These are phyloP conservation scores for Amazona vittata DNA, from an alignment of 2,113 vertebrate species.

Conservation along the genomic window DNA sequence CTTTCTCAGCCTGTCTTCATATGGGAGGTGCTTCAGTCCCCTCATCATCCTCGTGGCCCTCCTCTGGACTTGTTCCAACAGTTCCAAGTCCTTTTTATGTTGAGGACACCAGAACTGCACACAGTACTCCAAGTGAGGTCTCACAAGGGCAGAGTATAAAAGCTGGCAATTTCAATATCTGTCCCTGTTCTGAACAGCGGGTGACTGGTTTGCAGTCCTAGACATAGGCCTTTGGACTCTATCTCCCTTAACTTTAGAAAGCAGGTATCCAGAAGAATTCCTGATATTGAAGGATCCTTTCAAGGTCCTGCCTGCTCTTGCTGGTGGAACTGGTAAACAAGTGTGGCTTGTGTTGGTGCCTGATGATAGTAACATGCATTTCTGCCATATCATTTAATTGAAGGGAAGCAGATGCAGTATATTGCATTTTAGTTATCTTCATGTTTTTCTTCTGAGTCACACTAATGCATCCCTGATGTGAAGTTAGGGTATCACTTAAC, in stretches of 20 bases:
- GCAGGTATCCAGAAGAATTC: not conserved
- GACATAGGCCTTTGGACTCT: accelerated
- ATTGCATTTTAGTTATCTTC: not conserved
- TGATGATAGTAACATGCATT: not conserved
- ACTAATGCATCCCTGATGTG: not conserved
- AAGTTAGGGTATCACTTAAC: not conserved
- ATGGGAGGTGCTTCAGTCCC: too few relatives aligned
- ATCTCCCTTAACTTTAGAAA: not conserved
- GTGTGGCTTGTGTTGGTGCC: accelerated
- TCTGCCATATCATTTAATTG: not conserved
- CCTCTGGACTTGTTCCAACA: too few relatives aligned
- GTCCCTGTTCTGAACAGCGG: not conserved
- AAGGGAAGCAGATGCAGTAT: not conserved
- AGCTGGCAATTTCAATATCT: not conserved
- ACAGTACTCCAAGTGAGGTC: too few relatives aligned
- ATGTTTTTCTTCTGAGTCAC: not conserved
- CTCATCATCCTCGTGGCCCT: too few relatives aligned
- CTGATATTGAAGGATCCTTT: not conserved
- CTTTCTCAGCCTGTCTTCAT: too few relatives aligned
- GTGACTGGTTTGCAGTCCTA: not conserved
- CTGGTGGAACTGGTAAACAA: not conserved
- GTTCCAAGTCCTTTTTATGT: too few relatives aligned
- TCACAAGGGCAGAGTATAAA: not conserved
- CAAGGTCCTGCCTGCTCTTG: not conserved
- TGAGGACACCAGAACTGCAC: too few relatives aligned